phyloP scores from a whole-genome alignment of 2,797 vertebrate genomes.

The Xenopus petersii region DNA sequence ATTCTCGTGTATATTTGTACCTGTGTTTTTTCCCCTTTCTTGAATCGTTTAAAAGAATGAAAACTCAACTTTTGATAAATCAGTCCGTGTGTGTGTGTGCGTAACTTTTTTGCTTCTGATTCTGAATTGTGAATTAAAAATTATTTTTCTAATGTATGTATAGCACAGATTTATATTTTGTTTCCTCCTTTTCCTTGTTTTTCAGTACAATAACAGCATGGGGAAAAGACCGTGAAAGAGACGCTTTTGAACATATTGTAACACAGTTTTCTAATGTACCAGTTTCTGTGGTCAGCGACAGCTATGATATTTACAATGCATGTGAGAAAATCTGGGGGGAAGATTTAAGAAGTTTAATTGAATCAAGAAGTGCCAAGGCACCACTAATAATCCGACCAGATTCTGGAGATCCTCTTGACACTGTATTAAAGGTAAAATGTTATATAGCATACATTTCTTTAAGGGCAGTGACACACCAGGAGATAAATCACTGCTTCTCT shows the following conservation, averaged over 20 bases:
- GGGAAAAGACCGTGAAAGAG: conserved; percentile 97
- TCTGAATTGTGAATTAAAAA: too few species aligned
- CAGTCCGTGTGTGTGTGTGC: too few species aligned
- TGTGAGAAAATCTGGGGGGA: conserved; percentile 99
- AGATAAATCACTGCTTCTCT: too few species aligned
- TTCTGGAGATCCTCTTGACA: conserved; percentile 94
- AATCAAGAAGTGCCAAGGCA: conserved; percentile 85
- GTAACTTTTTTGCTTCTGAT: too few species aligned
- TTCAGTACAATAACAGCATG: conserved; percentile 96
- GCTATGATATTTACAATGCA: conserved; percentile 98
- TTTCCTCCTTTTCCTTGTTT: conserved; percentile 23
- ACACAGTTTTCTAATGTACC: conserved; percentile 94
- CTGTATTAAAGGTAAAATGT: conserved; percentile 85
- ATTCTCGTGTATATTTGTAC: too few species aligned
- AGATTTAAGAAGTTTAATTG: conserved; percentile 87
- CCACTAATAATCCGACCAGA: conserved; percentile 92
- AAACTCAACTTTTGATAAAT: too few species aligned
- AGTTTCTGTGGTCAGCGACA: conserved; percentile 97
- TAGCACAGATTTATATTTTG: background rate
- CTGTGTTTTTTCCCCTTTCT: too few species aligned
- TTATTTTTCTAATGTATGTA: too few species aligned
- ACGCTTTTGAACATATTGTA: conserved; percentile 95
- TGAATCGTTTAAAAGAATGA: too few species aligned
- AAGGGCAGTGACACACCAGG: too few species aligned
- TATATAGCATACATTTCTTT: background rate